Base-by-base conservation (phyloP, 1,140 invertebrate genomes). In the Druon quercuslanigerum region DNA sequence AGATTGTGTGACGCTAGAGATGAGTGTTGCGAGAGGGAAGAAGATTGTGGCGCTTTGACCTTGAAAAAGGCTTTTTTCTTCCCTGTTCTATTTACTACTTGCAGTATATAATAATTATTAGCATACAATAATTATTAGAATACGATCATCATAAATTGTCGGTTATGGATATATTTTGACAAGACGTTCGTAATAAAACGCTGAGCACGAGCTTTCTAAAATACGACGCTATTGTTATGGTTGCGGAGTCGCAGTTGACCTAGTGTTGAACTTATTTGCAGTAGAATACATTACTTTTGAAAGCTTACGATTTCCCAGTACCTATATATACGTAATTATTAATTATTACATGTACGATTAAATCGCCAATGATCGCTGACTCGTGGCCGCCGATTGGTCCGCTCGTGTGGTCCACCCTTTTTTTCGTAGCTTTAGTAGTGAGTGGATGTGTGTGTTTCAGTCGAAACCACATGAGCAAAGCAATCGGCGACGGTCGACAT, bases 191-290 rank as follows among this genome's bases (percentile, higher is more conserved):
- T 81, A 74, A 75, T 51, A 71, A 79, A 72, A 78, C 77, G 72
- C 46, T 81, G 74, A 81, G 80, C 80, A 79, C 79, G 81, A 80
- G 81, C 80, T 83, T 85, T 77, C 79, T 71, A 73, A 82, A 79
- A 79, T 71, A 85, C 73, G 76, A 79, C 79, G 85, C 86, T 88
- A 82, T 88, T 86, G 90, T 91, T 92, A 91, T 92, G 90, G 90
- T 92, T 92, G 90, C 90, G 90, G 90, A 91, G 89, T 90, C 86
- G 90, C 90, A 91, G 90, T 91, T 91, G 87, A 88, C 75, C 88
- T 91, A 91, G 89, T 90, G 88, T 91, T 91, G 89, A 90, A 91
- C 89, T 91, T 91, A 91, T 91, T 91, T 91, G 90, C 90, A 91
- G 89, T 91, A 91, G 90, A 91, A 91, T 91, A 91, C 90, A 91